These are phyloP conservation scores for Halcyon senegalensis DNA, from an alignment of 2,113 vertebrate species.

Conservation along the genomic window DNA sequence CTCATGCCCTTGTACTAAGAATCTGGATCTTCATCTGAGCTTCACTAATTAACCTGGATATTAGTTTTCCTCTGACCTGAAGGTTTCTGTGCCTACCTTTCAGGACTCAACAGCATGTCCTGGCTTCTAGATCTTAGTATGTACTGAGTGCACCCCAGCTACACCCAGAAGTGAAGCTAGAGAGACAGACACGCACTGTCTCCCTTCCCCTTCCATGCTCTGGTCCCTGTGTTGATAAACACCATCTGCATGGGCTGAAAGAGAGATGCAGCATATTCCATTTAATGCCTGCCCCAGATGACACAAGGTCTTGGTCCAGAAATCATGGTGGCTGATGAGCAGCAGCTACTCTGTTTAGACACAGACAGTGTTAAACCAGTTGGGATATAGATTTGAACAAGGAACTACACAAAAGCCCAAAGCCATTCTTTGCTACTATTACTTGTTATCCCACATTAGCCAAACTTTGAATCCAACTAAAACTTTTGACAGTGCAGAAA, in stretches of 20 bases:
- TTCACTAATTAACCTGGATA: not conserved
- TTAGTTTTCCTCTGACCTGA: not conserved
- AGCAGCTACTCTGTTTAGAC: not conserved
- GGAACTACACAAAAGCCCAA: not conserved
- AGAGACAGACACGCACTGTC: not conserved
- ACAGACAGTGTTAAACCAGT: not conserved
- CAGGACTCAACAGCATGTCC: not conserved
- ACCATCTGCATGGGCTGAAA: accelerated
- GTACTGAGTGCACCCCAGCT: not conserved
- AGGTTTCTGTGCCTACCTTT: not conserved
- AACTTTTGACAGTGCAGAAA: not conserved
- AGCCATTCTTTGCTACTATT: not conserved
- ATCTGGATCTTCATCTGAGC: not conserved
- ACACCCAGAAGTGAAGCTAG: not conserved
- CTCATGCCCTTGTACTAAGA: not conserved
- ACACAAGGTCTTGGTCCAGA: not conserved
- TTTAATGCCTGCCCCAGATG: not conserved
- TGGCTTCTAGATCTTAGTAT: not conserved
- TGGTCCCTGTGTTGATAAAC: not conserved
- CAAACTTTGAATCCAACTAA: not conserved
- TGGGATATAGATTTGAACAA: not conserved
- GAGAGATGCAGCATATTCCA: not conserved
- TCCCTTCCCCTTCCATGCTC: not conserved
- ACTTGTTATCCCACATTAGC: not conserved
- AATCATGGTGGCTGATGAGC: not conserved